Base-by-base conservation (phyloP, 2,888 invertebrate genomes). In the Lissonota sp. region DNA sequence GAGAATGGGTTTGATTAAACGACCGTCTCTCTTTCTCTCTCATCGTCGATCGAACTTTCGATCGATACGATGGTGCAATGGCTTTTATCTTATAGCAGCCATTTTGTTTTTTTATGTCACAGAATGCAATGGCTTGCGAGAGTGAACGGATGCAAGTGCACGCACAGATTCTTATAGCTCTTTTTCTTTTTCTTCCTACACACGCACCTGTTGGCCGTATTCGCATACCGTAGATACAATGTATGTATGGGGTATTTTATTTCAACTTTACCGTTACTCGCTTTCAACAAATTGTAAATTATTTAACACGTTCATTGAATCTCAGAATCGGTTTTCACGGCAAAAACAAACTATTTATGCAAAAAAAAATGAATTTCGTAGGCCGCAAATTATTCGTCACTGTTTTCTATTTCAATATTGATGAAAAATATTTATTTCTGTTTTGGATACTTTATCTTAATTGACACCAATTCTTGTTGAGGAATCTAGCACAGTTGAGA, bases 141-240 rank as follows among this genome's bases (percentile, higher is more conserved):
- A 53, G 55, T 49, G 51, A 49, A 51, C 69, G 73, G 37, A 64
- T 46, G 62, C 62, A 64, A 80, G 69, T 81, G 79, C 77, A 82
- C 63, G 62, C 62, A 64, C 55, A 69, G 51, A 70, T 64, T 67
- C 78, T 75, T 70, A n/a, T n/a, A 26, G 26, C 26, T 26, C 26
- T 79, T 82, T 73, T 75, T 80, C 75, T 69, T 57, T 12, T 69
- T 39, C 79, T 46, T 74, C 80, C 76, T 69, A 84, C 80, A 73
- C 75, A 69, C 82, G 82, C 84, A 84, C 84, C 84, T 82, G 83
- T 80, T 82, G 53, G 75, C 64, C 58, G 67, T 49, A 71, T 67
- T 62, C 71, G 46, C 72, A 60, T 63, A 37, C 64, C 55, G 58
- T 44, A 8, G 40, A 55, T 67, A 58, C 12, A n/a, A 44, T 44